Evolutionary conservation across 2,113 vertebrate species (phyloP).

Genomic region (Ranitomeya imitator): DNA sequence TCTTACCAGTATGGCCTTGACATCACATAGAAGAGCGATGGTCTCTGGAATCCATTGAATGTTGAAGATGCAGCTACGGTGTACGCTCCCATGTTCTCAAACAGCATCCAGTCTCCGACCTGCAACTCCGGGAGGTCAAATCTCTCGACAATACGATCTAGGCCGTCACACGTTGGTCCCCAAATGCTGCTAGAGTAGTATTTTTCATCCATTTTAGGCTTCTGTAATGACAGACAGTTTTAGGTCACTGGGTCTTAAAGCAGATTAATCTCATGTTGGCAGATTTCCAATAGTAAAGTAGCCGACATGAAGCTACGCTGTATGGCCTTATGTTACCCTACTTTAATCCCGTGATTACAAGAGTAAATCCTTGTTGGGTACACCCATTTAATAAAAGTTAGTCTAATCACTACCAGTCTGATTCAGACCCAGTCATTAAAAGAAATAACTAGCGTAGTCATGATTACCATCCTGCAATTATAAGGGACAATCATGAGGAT

Average conservation of each 20-base stretch:
- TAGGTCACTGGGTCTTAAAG: background rate
- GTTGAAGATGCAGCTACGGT: slow-evolving; percentile 95
- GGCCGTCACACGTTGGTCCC: slow-evolving; percentile 95
- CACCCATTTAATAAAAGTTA: too few species aligned
- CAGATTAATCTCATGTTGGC: too few species aligned
- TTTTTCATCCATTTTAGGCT: slow-evolving; percentile 89
- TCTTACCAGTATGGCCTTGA: slow-evolving; percentile 87
- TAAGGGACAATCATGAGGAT: too few species aligned
- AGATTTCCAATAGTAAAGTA: too few species aligned
- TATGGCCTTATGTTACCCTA: too few species aligned
- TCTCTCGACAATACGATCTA: slow-evolving; percentile 92
- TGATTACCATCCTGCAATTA: too few species aligned
- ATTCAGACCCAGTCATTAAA: too few species aligned
- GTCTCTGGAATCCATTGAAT: slow-evolving; percentile 95
- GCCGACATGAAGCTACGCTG: too few species aligned
- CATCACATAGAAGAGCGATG: slow-evolving; percentile 89
- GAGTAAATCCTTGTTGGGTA: too few species aligned
- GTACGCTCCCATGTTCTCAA: slow-evolving; percentile 98
- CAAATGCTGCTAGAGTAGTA: slow-evolving; percentile 92
- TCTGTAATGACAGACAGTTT: slow-evolving; percentile 66
- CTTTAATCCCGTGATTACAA: too few species aligned
- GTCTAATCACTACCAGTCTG: too few species aligned
- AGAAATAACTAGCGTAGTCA: too few species aligned
- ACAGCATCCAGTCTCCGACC: slow-evolving; percentile 93
- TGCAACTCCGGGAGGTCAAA: slow-evolving; percentile 88